phyloP scores from a whole-genome alignment of 2,797 vertebrate genomes.

The Gouania willdenowi region DNA sequence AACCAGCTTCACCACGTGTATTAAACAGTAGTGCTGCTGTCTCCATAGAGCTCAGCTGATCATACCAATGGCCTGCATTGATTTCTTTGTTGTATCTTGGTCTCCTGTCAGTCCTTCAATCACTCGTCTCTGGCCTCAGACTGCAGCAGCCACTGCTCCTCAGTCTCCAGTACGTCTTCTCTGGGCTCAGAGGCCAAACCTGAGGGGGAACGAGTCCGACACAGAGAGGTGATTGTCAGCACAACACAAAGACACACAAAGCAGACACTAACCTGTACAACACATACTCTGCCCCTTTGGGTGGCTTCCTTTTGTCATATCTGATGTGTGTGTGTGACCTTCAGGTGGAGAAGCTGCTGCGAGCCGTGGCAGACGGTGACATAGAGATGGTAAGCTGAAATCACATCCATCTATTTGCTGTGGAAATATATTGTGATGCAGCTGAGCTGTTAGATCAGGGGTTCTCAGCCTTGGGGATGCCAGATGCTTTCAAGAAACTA shows the following conservation, averaged over 20 bases:
- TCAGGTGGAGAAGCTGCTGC: slow-evolving; percentile 94
- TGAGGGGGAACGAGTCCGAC: slow-evolving; percentile 71
- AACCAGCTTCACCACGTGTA: no score
- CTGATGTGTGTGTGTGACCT: no score
- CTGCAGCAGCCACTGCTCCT: slow-evolving; percentile 84
- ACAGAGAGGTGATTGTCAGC: slow-evolving; percentile 84
- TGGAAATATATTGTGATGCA: no score
- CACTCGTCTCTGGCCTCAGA: slow-evolving; percentile 77
- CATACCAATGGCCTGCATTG: no score
- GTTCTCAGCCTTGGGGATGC: no score
- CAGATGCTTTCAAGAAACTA: no score
- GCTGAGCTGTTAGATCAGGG: no score
- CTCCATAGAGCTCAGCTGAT: no score
- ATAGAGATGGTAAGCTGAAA: slow-evolving; percentile 89
- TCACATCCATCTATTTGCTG: no score
- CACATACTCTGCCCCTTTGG: slow-evolving; percentile 7
- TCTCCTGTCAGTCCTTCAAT: slow-evolving; percentile 65
- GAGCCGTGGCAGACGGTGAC: slow-evolving; percentile 92
- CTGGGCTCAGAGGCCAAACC: slow-evolving; percentile 63
- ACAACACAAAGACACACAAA: background rate
- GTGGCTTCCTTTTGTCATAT: background rate
- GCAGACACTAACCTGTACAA: no score
- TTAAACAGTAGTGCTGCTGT: no score
- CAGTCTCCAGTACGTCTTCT: slow-evolving; percentile 84
- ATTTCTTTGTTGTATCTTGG: no score